Conservation (phyloP, 2,797 vertebrate species). For the Acanthurus tractus region DNA sequence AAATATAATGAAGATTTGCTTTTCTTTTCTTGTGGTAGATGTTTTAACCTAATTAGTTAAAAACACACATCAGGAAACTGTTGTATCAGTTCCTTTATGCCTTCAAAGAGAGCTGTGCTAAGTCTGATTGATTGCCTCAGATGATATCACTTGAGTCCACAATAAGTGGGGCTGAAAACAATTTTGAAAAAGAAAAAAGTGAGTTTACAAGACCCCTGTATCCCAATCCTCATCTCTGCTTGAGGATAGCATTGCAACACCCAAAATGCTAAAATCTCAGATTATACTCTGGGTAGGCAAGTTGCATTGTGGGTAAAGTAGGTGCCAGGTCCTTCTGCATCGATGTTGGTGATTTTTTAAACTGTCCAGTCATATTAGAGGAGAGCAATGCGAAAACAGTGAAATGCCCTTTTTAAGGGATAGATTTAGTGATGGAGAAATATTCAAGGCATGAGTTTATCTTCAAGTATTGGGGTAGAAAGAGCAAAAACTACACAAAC, state of each 20-base stretch:
- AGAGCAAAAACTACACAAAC: neutral
- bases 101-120: too few relatives aligned
- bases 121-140: too few relatives aligned
- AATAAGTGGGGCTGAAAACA: too few relatives aligned
- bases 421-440: conserved; percentile 14
- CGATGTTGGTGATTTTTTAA: neutral
- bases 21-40: too few relatives aligned
- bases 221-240: too few relatives aligned
- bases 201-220: too few relatives aligned
- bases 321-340: neutral
- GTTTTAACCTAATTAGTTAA: too few relatives aligned
- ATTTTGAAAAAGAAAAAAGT: too few relatives aligned
- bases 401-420: neutral
- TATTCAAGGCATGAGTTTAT: neutral
- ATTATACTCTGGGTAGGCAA: neutral
- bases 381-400: neutral
- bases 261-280: neutral
- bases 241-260: neutral
- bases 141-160: too few relatives aligned
- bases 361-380: neutral
- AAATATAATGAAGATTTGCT: too few relatives aligned
- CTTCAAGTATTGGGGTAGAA: conserved; percentile 5
- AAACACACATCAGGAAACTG: too few relatives aligned
- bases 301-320: neutral
- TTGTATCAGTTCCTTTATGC: too few relatives aligned